Evolutionary conservation across 2,113 vertebrate genomes (phyloP).

Genomic region (Gasterosteus nipponicus): DNA sequence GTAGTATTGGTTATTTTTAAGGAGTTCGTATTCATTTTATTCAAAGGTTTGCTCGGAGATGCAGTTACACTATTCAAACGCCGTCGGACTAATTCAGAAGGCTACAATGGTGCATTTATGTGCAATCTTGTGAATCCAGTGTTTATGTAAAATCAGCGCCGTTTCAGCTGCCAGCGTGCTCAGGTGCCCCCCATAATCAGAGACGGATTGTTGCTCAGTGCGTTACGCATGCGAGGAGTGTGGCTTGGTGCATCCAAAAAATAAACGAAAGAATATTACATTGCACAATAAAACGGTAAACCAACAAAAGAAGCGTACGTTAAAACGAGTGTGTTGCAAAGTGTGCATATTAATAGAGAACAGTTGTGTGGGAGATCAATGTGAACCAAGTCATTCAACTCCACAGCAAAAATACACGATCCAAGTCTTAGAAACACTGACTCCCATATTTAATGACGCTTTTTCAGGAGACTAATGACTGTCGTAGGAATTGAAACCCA

Average conservation of each 20-base stretch:
- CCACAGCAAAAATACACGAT: background rate
- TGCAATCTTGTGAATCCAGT: slow-evolving; percentile 6
- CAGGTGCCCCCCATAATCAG: background rate
- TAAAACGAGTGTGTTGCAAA: background rate
- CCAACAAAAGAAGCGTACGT: background rate
- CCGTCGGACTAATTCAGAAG: background rate
- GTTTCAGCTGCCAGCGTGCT: background rate
- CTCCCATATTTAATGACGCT: background rate
- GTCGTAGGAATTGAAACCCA: background rate
- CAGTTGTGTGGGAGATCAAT: background rate
- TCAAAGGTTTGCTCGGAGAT: slow-evolving; percentile 1
- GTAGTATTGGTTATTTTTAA: background rate
- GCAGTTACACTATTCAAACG: background rate
- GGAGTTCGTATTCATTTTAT: background rate
- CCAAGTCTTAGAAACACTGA: too few species aligned
- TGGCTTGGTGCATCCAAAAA: background rate
- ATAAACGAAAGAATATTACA: background rate
- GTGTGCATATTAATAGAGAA: background rate
- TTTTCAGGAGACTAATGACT: background rate
- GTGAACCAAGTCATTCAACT: background rate
- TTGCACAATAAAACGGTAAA: background rate
- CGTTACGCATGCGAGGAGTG: background rate
- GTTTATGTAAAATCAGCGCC: slow-evolving; percentile 2
- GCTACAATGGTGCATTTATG: background rate
- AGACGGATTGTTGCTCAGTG: background rate